A percentile compares a stretch with the other conserved stretches of the same genome.
These are phyloP conservation scores for Scaptodrosophila lebanonensis DNA, from an alignment of 1,140 invertebrate genomes.

Conservation along the genomic window DNA sequence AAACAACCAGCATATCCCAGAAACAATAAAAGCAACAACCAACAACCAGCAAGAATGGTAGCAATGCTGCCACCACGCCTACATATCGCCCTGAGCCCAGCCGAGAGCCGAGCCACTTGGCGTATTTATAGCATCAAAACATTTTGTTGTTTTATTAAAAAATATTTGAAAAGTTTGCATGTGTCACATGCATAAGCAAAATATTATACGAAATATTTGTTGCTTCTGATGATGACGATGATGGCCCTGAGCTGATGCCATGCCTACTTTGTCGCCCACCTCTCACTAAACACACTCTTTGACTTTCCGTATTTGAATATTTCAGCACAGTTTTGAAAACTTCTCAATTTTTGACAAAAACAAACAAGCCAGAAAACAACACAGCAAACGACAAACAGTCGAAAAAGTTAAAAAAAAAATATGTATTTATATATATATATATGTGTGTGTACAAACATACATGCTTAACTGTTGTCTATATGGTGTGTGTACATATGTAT, in stretches of 20 bases:
- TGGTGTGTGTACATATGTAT: slow-evolving; percentile 13
- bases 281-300: background rate
- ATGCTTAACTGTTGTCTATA: slow-evolving; percentile 1
- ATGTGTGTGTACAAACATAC: slow-evolving; percentile 2
- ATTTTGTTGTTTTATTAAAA: slow-evolving; percentile 54
- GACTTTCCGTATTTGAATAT: background rate
- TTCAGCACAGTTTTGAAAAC: too few relatives aligned
- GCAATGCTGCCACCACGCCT: too few relatives aligned
- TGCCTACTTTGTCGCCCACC: background rate
- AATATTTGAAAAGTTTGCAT: slow-evolving; percentile 66
- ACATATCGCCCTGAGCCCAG: too few relatives aligned
- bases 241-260: background rate
- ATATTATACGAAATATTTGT: slow-evolving; percentile 30
- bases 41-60: slow-evolving; percentile 3
- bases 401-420: too few relatives aligned
- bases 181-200: slow-evolving; percentile 15
- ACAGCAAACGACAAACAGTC: too few relatives aligned
- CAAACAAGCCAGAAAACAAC: too few relatives aligned
- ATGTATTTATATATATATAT: slow-evolving; percentile 3
- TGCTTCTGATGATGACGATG: too few relatives aligned
- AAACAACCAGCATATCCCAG: slow-evolving; percentile 36
- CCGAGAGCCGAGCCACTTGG: slow-evolving; percentile 35
- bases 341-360: too few relatives aligned
- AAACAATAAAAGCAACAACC: slow-evolving; percentile 15
- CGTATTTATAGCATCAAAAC: slow-evolving; percentile 48